Evolutionary conservation across 1,140 invertebrate genomes (phyloP).

Genomic region (Vanessa tameamea): DNA sequence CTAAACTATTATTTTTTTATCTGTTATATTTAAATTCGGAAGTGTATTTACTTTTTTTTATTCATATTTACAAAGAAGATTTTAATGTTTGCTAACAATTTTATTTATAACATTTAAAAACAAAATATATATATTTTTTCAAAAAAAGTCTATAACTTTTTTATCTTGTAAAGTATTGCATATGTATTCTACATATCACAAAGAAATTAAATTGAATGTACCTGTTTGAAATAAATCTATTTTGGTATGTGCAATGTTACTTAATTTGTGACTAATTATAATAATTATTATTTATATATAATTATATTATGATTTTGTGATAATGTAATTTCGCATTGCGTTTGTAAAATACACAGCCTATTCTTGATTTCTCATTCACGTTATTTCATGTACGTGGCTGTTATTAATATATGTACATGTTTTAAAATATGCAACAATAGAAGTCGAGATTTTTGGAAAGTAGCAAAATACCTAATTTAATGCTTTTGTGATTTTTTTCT

Average conservation of each 20-base stretch:
- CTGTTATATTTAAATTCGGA: background rate
- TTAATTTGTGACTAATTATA: background rate
- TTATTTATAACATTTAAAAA: constrained; percentile 1
- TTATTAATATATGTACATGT: no score
- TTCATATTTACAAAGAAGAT: background rate
- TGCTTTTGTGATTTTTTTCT: no score
- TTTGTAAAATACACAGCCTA: no score
- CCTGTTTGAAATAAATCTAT: constrained; percentile 28
- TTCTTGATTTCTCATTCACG: no score
- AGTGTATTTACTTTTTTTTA: constrained; percentile 1
- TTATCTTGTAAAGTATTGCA: no score
- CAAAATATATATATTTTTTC: background rate
- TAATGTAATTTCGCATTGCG: no score
- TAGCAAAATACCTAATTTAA: no score
- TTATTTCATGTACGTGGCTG: no score
- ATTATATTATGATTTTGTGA: no score
- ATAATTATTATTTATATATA: background rate
- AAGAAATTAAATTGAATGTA: constrained; percentile 21
- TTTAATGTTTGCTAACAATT: background rate
- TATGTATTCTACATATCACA: constrained; percentile 41
- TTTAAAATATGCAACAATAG: no score
- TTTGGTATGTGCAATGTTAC: background rate
- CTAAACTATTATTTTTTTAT: constrained; percentile 2
- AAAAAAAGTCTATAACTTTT: no score
- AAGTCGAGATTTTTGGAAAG: no score